Evolutionary conservation across 2,113 vertebrate species (phyloP).

Genomic region (Cephalopholis sonnerati): DNA sequence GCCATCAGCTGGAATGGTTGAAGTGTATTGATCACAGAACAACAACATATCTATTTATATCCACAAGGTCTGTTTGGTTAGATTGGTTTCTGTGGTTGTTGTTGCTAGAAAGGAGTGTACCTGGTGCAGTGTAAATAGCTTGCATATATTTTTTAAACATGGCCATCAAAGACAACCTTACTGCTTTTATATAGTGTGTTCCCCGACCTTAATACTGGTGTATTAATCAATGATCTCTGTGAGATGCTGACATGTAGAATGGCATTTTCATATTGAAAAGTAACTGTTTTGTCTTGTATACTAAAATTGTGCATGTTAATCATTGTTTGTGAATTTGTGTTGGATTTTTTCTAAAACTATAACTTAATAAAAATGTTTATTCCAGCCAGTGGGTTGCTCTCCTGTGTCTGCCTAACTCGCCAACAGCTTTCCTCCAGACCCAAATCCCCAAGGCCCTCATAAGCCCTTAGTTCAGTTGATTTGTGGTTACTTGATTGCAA

Average conservation of each 20-base stretch:
- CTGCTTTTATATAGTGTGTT: constrained; percentile 82
- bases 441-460: not conserved
- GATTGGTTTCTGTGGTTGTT: constrained; percentile 54
- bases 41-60: constrained; percentile 58
- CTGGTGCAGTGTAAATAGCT: constrained; percentile 82
- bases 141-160: constrained; percentile 83
- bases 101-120: constrained; percentile 50
- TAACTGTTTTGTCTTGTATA: constrained; percentile 93
- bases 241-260: constrained; percentile 89
- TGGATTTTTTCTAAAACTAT: constrained; percentile 86
- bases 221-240: constrained; percentile 93
- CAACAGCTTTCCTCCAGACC: not conserved
- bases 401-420: not conserved
- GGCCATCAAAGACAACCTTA: constrained; percentile 76
- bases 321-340: constrained; percentile 88
- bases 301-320: constrained; percentile 94
- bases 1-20: constrained; percentile 12
- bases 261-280: constrained; percentile 99
- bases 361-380: constrained; percentile 88
- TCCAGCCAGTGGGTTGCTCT: constrained; percentile 52
- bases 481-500: not conserved
- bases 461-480: not conserved
- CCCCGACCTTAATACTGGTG: constrained; percentile 85
- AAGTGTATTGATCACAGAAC: constrained; percentile 46
- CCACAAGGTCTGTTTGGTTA: constrained; percentile 41